Evolutionary conservation across 1,140 invertebrate genomes (phyloP), one percentile per base, ranked within the genome.

Genomic region (Zaprionus vittiger): DNA sequence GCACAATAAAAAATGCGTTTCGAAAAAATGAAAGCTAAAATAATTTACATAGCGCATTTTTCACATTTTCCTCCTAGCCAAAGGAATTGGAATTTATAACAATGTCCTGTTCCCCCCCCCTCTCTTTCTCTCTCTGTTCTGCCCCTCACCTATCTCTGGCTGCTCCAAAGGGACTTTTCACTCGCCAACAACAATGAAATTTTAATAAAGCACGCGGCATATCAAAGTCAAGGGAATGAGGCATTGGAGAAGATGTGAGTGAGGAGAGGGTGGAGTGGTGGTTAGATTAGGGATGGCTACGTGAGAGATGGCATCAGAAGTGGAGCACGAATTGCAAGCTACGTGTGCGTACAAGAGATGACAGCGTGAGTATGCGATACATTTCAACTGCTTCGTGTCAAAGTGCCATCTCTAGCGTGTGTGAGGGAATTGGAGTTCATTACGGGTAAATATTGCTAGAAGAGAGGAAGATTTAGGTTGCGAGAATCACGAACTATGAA

Each of bases 31-130:
- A 77, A 80, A 77, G 84, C 80, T 64, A 65, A 87, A 87, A 87
- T 87, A 87, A 87, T 87, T 87, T 87, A 89, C 83, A 87, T 87
- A 81, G 80, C 71, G 84, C 84, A 87, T 87, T 87, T 87, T 87
- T 84, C 85, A 84, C 84, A 89, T 87, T 87, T 83, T 83, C 77
- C 69, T 81, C 54, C 47, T 66, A 79, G 44, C 61, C 24, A 44
- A 64, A 60, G 61, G 61, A 76, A 76, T 72, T 89, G 81, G 81
- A 83, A 89, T 87, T 84, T 89, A 89, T 87, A 87, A 87, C 78
- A 87, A 89, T 87, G 84, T 87, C 84, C 84, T 59, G 64, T 56
- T 24, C 34, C 47, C n/a, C 81, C 72, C n/a, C 81, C 74, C 55
- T 22, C 14, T 28, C 7, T 26, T 5, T 31, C 15, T 62, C 24